phyloP scores from a whole-genome alignment of 2,888 invertebrate genomes.

The Andrena bicolor region DNA sequence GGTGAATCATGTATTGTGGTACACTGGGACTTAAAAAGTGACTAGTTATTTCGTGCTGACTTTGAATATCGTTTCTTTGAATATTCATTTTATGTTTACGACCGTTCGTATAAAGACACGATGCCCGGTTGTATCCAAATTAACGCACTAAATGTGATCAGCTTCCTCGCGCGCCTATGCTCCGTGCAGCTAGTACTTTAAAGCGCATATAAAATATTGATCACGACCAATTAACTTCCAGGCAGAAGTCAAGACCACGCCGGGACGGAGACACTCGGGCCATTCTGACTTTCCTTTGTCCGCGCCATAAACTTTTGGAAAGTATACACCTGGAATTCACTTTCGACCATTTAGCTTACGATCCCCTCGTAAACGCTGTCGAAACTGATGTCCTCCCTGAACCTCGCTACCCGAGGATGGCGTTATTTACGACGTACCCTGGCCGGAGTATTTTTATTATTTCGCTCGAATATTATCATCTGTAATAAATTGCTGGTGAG shows the following conservation, averaged over 20 bases:
- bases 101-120: background rate
- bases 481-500: slow-evolving; percentile 58
- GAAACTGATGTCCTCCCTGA: slow-evolving; percentile 60
- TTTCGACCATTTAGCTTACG: slow-evolving; percentile 65
- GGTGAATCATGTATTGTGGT: background rate
- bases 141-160: slow-evolving; percentile 24
- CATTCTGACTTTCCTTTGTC: slow-evolving; percentile 66
- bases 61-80: background rate
- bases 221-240: slow-evolving; percentile 64
- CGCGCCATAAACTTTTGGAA: slow-evolving; percentile 66
- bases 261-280: slow-evolving; percentile 39
- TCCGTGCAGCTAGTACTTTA: slow-evolving; percentile 23
- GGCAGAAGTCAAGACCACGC: slow-evolving; percentile 53
- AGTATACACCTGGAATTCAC: slow-evolving; percentile 70
- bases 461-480: slow-evolving; percentile 59
- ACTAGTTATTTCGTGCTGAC: background rate
- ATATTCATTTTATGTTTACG: slow-evolving; percentile 15
- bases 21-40: background rate
- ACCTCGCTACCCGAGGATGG: slow-evolving; percentile 42
- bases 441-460: slow-evolving; percentile 52
- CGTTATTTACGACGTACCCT: slow-evolving; percentile 59
- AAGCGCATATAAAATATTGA: slow-evolving; percentile 62
- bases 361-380: slow-evolving; percentile 67
- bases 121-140: slow-evolving; percentile 27
- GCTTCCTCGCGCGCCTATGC: slow-evolving; percentile 14